A percentile compares a stretch with the other conserved stretches of the same genome.
Evolutionary conservation across 2,797 vertebrate genomes (phyloP).

Genomic region (Linurgus olivaceus): DNA sequence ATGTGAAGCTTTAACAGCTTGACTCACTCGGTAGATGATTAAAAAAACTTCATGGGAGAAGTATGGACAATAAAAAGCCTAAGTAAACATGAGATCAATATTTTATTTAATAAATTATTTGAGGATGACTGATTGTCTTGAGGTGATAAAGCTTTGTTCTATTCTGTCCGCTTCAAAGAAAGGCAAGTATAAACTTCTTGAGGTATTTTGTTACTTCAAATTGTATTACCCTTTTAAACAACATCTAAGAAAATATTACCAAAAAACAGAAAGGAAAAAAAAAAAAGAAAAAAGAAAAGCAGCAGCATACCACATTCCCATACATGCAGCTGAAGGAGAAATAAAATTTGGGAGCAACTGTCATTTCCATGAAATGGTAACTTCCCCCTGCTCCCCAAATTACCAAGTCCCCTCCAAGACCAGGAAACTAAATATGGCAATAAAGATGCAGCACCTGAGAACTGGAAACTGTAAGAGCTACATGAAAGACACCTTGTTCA

Average conservation of each 20-base stretch:
- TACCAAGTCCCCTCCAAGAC: background rate
- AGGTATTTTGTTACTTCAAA: background rate
- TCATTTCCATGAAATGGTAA: background rate
- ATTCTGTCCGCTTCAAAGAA: background rate
- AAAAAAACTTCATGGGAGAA: background rate
- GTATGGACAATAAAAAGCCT: background rate
- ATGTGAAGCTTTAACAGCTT: background rate
- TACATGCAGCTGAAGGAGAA: background rate
- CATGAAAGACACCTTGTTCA: background rate
- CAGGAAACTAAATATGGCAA: background rate
- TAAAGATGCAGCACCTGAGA: background rate
- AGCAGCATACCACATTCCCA: background rate
- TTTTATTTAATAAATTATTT: conserved; percentile 2
- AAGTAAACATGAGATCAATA: background rate
- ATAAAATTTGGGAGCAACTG: background rate
- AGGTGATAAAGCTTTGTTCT: background rate
- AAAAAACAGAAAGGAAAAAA: background rate
- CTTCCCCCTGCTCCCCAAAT: background rate
- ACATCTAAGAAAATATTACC: background rate
- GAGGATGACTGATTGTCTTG: background rate
- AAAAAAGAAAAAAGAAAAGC: accelerated
- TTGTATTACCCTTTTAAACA: background rate
- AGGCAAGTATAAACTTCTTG: background rate
- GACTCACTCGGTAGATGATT: background rate
- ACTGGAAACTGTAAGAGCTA: background rate